Evolutionary conservation across 1,140 invertebrate species (phyloP), one percentile per base, ranked within the genome.

Genomic region (Proctacanthus coquilletti): DNA sequence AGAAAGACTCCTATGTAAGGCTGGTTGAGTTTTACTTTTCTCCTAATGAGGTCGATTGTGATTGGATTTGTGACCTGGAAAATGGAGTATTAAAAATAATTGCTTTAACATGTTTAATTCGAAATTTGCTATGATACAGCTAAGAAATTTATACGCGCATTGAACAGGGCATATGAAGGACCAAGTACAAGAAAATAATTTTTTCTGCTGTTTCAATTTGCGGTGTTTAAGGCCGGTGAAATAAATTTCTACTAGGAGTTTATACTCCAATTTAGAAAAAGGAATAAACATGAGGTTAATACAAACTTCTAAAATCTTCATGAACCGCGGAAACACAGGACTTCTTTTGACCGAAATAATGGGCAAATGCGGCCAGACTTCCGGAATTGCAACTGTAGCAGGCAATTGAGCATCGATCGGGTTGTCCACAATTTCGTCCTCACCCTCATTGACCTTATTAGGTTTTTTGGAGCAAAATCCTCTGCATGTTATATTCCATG

Each of bases 1-100:
- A 99, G 67, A 61, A 99, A 99, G 11, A 99, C 81, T 21, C 95
- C 96, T 45, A 91, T 83, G 60, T 98, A 99, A 1, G 95, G 95
- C 55, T 96, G 89, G 61, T 93, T 94, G 5, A 98, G 56, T 60
- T 84, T 84, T 0, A 98, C 86, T 69, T 98, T 98, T 45, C 89
- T 73, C 63, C 88, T 70, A 40, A 99, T 74, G 19, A 98, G 56
- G 54, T 93, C 81, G 50, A 96, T 88, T 30, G 99, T 64, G 33
- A 75, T 65, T 42, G 85, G 81, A 66, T 98, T 82, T 15, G 80
- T 75, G 11, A 98, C 68, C 84, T 87, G 53, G 37, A 68, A 33
- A 25, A 14, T 11, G 5, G 20, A 9, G 14, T 8, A 31, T 23
- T 27, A 4, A 20, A 30, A 1, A 25, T 35, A 34, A n/a, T n/a